Conservation (phyloP, 2,113 vertebrate species). For the Nipponia nippon region DNA sequence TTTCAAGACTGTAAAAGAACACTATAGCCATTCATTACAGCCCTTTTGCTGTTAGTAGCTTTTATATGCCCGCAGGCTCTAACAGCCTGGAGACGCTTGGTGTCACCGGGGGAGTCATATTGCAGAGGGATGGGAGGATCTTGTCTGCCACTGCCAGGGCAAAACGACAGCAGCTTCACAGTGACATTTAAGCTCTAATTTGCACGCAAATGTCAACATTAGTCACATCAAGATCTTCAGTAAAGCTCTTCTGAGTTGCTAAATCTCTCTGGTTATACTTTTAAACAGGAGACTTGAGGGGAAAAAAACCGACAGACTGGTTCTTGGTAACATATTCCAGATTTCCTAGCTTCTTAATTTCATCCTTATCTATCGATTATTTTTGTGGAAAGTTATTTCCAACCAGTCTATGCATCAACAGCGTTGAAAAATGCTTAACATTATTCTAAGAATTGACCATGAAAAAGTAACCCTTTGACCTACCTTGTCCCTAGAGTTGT, state of each 20-base stretch:
- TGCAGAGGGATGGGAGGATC: background rate
- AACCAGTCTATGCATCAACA: background rate
- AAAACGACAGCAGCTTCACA: background rate
- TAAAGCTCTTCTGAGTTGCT: background rate
- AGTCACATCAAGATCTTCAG: conserved; percentile 6
- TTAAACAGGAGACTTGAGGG: background rate
- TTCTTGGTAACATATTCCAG: background rate
- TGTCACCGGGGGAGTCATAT: background rate
- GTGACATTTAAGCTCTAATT: conserved; percentile 43
- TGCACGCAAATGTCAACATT: conserved; percentile 55
- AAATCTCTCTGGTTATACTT: background rate
- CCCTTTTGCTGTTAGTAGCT: background rate
- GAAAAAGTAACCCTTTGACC: background rate
- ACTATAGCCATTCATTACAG: background rate
- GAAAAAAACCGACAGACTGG: background rate
- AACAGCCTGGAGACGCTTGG: background rate
- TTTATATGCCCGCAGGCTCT: background rate
- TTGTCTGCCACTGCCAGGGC: background rate
- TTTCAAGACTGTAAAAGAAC: background rate
- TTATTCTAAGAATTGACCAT: background rate
- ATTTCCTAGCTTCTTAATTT: background rate
- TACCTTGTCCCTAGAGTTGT: background rate
- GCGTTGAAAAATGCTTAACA: background rate
- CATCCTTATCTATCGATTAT: background rate
- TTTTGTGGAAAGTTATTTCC: background rate